Evolutionary conservation across 92 coral and sea anemone genomes (phyloP), one percentile per base, ranked within the genome.

Genomic region (Scolanthus callimorphus): DNA sequence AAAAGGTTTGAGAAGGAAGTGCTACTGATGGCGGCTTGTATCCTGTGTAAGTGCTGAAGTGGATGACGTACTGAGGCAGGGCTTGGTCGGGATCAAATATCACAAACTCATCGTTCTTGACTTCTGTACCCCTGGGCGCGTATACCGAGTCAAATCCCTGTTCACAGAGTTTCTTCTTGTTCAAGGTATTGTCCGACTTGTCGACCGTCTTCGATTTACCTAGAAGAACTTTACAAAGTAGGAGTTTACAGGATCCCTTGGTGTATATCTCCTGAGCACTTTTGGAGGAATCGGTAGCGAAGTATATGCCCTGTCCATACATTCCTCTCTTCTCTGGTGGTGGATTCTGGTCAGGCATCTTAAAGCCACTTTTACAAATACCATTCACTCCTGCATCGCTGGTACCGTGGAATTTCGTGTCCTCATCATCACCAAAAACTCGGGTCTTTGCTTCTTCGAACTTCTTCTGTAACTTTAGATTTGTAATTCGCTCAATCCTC

Each of bases 61-160:
- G 52, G 27, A 67, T 56, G 66, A 67, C 55, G 34, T 67, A 67
- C 29, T 67, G 74, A 24, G 74, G 74, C 9, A 67, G 74, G 0
- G 74, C 74, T 27, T 67, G 74, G 24, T 34, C 74, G 0, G 74
- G 74, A 34, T 67, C 55, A 20, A 67, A 67, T 65, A 67, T 67
- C 23, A 67, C 74, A 41, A 67, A 67, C 74, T 67, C 74, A 56
- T 67, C 74, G 29, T 67, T 67, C 65, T 55, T 67, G 37, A 67
- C 74, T 21, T 43, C 65, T 55, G 74, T 55, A 15, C 27, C 27
- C 27, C 74, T 54, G 11, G 60, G 60, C 22, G 52, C 52, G 23
- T 46, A 46, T 21, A 46, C 52, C 8, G 17, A n/a, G n/a, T 34
- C 41, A 28, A 25, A 46, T 26, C 56, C 55, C n/a, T 46, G 34